Percentiles rank a stretch among this genome's conserved stretches.
phyloP scores from a whole-genome alignment of 2,888 invertebrate genomes.

The Achlya flavicornis region DNA sequence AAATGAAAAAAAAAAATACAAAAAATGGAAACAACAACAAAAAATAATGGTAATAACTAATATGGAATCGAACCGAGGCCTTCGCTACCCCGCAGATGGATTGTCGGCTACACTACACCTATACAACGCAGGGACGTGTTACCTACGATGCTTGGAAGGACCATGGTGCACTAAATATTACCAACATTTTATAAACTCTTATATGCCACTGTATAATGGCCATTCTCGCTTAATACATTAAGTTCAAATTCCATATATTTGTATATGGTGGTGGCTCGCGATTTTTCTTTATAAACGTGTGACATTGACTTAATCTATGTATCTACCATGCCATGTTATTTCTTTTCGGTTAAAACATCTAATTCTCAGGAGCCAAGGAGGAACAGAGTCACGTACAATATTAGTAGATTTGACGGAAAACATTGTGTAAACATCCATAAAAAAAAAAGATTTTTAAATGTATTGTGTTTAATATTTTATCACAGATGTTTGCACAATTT shows the following conservation, averaged over 20 bases:
- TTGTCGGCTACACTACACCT: conserved; percentile 65
- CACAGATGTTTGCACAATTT: conserved; percentile 65
- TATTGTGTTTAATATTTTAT: conserved; percentile 8
- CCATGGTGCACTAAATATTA: conserved; percentile 50
- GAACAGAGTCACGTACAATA: conserved; percentile 50
- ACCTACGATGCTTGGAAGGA: conserved; percentile 50
- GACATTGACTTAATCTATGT: conserved; percentile 60
- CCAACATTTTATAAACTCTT: conserved; percentile 44
- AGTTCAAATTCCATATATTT: conserved; percentile 65
- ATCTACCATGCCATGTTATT: conserved; percentile 72
- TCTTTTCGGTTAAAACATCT: conserved; percentile 54
- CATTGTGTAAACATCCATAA: conserved; percentile 61
- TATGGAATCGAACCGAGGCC: conserved; percentile 60
- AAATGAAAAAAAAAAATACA: conserved; percentile 47
- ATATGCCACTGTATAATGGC: conserved; percentile 46
- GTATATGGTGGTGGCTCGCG: conserved; percentile 70
- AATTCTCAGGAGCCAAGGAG: conserved; percentile 71
- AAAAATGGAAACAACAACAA: conserved; percentile 44
- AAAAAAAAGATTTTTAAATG: too few species aligned
- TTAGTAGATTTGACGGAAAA: conserved; percentile 42
- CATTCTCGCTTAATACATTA: conserved; percentile 40
- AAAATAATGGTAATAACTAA: conserved; percentile 15
- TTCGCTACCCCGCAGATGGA: conserved; percentile 62
- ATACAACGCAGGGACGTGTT: conserved; percentile 66
- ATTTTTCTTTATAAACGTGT: conserved; percentile 46